A percentile compares a stretch with the other conserved stretches of the same genome.
These are phyloP conservation scores for Cydia fagiglandana DNA, from an alignment of 1,140 invertebrate species.

Conservation along the genomic window DNA sequence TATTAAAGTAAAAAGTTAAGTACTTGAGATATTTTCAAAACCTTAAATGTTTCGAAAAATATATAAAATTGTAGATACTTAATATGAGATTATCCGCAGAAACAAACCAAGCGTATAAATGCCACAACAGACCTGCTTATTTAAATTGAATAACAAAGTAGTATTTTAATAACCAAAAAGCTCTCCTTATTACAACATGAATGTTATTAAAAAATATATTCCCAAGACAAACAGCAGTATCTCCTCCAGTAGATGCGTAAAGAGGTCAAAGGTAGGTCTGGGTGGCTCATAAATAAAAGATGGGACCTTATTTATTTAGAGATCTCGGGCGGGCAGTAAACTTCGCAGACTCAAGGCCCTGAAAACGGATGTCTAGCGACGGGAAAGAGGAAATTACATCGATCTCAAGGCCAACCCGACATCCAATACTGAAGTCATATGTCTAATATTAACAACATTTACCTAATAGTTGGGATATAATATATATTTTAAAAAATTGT, in stretches of 20 bases:
- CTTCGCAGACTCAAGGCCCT: constrained; percentile 8
- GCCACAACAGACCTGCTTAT: no score
- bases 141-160: no score
- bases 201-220: neutral
- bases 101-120: no score
- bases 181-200: neutral
- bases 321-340: constrained; percentile 7
- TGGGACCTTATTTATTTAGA: constrained; percentile 27
- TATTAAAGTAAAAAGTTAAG: no score
- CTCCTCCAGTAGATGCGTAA: neutral
- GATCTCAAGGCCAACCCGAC: neutral
- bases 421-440: neutral
- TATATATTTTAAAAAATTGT: no score
- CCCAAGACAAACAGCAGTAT: neutral
- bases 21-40: no score
- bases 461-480: no score
- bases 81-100: no score
- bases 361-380: constrained; percentile 9
- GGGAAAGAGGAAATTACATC: neutral
- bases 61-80: no score
- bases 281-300: constrained; percentile 23
- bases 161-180: no score
- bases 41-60: no score
- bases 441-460: neutral
- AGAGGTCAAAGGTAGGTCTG: constrained; percentile 27